These are phyloP conservation scores for Tetragonula carbonaria DNA, from an alignment of 2,888 invertebrate genomes.

Conservation along the genomic window DNA sequence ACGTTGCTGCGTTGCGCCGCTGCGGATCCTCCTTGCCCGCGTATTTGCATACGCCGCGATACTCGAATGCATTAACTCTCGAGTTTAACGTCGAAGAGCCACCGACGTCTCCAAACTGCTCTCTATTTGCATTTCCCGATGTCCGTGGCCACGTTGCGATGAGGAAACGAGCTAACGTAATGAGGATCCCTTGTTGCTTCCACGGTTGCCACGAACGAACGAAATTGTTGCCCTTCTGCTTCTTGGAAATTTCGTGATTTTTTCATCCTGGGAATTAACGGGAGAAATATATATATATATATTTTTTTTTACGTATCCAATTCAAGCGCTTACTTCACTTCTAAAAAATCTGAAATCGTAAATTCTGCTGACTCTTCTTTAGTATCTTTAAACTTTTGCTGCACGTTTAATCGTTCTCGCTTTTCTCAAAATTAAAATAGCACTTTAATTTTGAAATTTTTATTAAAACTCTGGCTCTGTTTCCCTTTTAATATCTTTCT, in stretches of 20 bases:
- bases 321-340: neutral
- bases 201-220: neutral
- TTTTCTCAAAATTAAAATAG: neutral
- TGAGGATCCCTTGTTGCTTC: conserved; percentile 1
- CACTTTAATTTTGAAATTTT: neutral
- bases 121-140: conserved; percentile 63
- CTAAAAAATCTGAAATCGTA: no score
- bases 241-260: neutral
- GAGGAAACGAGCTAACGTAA: conserved; percentile 12
- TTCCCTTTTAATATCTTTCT: no score
- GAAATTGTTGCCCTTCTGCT: neutral
- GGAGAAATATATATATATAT: no score
- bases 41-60: conserved; percentile 64
- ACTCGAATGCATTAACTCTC: conserved; percentile 67
- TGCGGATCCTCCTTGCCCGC: conserved; percentile 49
- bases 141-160: conserved; percentile 29
- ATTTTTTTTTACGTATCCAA: no score
- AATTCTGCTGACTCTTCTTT: no score
- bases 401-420: neutral
- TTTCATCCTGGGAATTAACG: neutral
- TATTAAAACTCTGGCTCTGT: neutral
- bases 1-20: conserved; percentile 15
- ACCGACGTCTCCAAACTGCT: conserved; percentile 60
- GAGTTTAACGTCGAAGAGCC: conserved; percentile 52
- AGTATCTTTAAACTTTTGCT: neutral